Evolutionary conservation across 2,888 invertebrate genomes (phyloP), one percentile per base, ranked within the genome.

Genomic region (Salticus scenicus): DNA sequence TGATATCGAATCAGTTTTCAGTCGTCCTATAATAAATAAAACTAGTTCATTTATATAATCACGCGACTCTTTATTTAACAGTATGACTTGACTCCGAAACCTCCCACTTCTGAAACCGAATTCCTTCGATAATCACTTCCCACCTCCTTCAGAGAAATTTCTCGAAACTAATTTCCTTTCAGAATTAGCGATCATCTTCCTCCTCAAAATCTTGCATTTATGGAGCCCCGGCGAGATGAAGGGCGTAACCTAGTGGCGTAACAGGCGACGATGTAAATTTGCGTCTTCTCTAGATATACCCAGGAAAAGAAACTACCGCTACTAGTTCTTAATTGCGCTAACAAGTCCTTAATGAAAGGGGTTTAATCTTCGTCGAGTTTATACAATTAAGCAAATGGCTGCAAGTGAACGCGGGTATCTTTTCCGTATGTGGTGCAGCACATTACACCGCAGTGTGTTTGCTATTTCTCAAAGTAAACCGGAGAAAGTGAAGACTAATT

Each of bases 311-410:
- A n/a, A 20, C 24, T 24, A 2, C 57, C 24, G 5, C 24, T 1
- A 5, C 24, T 7, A 24, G 57, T 57, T 57, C 57, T 57, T 57
- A 57, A 57, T 57, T 57, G 57, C 24, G 57, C 57, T 57, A 57
- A 57, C 24, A 57, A 57, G 57, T 24, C 57, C 17, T 4, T 57
- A 57, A 57, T 57, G 57, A 57, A 57, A 57, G 24, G 24, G 24
- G 57, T 20, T 5, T 47, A 57, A 57, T 57, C 57, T 57, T 57
- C 57, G 17, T 17, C 20, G 24, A 24, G 57, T 24, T 57, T 24
- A 57, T 24, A 24, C 57, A 57, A 57, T 57, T 57, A 57, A 24
- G 57, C 57, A 57, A 57, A 57, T 57, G 57, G 57, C 20, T 47
- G 47, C 2, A 47, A 47, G n/a, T 12, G n/a, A 17, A 47, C 47